Percentiles rank a stretch among this genome's conserved stretches.
These are phyloP conservation scores for Diloba caeruleocephala DNA, from an alignment of 2,888 invertebrate genomes.

Conservation along the genomic window DNA sequence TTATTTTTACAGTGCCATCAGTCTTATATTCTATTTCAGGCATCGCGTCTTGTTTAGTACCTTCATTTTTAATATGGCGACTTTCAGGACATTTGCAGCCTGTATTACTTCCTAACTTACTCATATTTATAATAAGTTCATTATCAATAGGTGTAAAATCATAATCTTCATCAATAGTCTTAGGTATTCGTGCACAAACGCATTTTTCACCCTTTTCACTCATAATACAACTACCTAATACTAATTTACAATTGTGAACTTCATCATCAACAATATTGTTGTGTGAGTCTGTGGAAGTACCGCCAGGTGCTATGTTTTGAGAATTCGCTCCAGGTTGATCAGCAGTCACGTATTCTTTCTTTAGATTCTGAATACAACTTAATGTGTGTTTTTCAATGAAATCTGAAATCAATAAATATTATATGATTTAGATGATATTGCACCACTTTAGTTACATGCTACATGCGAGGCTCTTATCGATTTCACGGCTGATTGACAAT, in stretches of 20 bases:
- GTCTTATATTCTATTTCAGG: conserved; percentile 69
- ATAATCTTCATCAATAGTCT: conserved; percentile 49
- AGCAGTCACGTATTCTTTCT: conserved; percentile 12
- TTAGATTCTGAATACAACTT: conserved; percentile 21
- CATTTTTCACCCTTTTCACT: conserved; percentile 59
- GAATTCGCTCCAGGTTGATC: conserved; percentile 8
- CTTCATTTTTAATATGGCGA: conserved; percentile 39
- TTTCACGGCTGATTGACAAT: no score
- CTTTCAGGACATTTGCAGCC: conserved; percentile 65
- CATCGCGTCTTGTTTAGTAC: conserved; percentile 20
- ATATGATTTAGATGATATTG: no score
- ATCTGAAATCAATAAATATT: conserved; percentile 22
- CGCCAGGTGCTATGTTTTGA: conserved; percentile 3
- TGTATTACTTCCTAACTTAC: conserved; percentile 32
- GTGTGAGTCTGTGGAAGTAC: background rate
- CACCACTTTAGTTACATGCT: no score
- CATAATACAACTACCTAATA: conserved; percentile 69
- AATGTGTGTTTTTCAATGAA: no score
- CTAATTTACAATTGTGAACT: conserved; percentile 62
- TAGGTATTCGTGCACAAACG: conserved; percentile 69
- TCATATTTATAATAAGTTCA: conserved; percentile 27
- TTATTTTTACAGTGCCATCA: conserved; percentile 77
- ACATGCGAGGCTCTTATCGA: no score
- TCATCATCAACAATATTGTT: conserved; percentile 34
- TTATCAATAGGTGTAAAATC: conserved; percentile 52